Evolutionary conservation across 2,888 invertebrate species (phyloP), one percentile per base, ranked within the genome.

Genomic region (Doris montereyensis): DNA sequence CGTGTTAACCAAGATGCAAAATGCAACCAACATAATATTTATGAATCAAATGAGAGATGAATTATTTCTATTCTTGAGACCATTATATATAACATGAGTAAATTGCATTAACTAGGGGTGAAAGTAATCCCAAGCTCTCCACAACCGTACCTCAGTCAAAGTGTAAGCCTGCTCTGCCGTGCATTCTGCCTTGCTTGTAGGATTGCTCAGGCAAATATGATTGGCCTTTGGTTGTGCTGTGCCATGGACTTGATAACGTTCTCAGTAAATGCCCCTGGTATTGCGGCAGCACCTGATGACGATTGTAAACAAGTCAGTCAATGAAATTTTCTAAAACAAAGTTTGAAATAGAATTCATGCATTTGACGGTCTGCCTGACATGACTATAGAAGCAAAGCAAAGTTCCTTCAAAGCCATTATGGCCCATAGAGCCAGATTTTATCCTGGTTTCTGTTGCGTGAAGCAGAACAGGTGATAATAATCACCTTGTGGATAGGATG

Each of bases 121-220:
- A n/a, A n/a, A n/a, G n/a, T n/a, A n/a, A n/a, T n/a, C n/a, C n/a
- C n/a, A n/a, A n/a, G n/a, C n/a, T n/a, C n/a, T n/a, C n/a, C n/a
- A n/a, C n/a, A n/a, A n/a, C n/a, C n/a, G n/a, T 89, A 96, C 97
- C 83, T 96, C 94, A 0, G 98, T 97, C 88, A 95, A 92, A 60
- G 92, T 94, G 92, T 98, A 99, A 2, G 98, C 99, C 87, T 97
- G 94, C 91, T 97, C 97, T n/a, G 99, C 99, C n/a, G 99, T 99
- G 91, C 99, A 99, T 92, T 99, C 99, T 0, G 99, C 97, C 93
- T 98, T 98, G 92, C 95, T 94, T 77, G 99, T 99, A 77, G 99
- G 99, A 93, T 99, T 99, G 90, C 98, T 98, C 70, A 99, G 94
- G 99, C 99, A 92, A 99, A 99, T 86, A 99, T 96, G 82, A 99